These are phyloP conservation scores for Setipinna tenuifilis DNA, from an alignment of 2,797 vertebrate species.

Conservation along the genomic window DNA sequence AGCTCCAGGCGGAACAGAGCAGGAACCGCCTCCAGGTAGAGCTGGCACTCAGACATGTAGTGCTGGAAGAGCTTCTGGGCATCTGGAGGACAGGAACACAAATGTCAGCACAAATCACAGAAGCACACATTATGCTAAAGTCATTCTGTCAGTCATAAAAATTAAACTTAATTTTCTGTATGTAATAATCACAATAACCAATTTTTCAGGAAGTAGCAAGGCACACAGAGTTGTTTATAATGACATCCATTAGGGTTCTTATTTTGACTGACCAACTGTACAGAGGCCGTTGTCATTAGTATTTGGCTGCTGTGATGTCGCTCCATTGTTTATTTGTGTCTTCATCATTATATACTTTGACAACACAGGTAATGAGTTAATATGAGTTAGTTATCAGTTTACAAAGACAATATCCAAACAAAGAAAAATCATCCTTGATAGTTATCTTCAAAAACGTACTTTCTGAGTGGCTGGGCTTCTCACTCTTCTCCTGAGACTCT, in stretches of 20 bases:
- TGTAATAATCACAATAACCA: no score
- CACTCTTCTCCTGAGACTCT: constrained; percentile 54
- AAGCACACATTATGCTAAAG: no score
- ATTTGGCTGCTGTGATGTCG: no score
- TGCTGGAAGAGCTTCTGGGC: constrained; percentile 77
- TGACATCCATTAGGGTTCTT: background rate
- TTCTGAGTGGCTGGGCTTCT: constrained; percentile 52
- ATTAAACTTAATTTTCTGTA: no score
- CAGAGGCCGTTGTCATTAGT: no score
- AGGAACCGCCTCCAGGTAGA: constrained; percentile 84
- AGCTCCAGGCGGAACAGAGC: constrained; percentile 88
- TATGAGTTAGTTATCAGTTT: no score
- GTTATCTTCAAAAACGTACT: constrained; percentile 55
- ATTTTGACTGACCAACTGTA: background rate
- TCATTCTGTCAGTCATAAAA: no score
- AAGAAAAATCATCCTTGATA: background rate
- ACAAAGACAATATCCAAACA: background rate
- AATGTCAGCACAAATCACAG: background rate
- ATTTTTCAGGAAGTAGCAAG: no score
- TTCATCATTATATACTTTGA: no score
- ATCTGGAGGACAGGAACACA: constrained; percentile 68
- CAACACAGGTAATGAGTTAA: no score
- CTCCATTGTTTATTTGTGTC: no score
- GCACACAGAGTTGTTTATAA: no score
- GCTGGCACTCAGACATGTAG: constrained; percentile 87